Percentiles rank a stretch among this genome's conserved stretches.
phyloP scores from a whole-genome alignment of 2,797 vertebrate genomes.

The Rhinoraja longicauda region DNA sequence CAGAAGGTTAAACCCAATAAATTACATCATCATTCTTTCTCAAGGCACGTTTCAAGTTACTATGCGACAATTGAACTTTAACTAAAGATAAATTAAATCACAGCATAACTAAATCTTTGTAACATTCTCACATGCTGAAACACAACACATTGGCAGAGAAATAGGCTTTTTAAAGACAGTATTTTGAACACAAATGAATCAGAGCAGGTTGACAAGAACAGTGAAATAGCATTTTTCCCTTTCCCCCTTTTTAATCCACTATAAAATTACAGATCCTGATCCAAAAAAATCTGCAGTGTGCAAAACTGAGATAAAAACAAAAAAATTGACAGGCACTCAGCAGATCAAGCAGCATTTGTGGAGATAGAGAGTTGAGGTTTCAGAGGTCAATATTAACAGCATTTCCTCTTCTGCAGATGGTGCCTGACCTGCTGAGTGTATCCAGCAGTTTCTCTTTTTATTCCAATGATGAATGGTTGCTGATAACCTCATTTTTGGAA shows the following conservation, averaged over 20 bases:
- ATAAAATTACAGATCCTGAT: background rate
- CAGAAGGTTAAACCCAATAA: background rate
- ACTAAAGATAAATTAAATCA: background rate
- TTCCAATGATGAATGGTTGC: background rate
- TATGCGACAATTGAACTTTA: background rate
- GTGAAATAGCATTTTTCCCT: background rate
- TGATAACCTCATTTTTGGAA: background rate
- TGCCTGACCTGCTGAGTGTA: too few species aligned
- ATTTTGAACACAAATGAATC: background rate
- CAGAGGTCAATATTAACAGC: too few species aligned
- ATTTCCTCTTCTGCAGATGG: too few species aligned
- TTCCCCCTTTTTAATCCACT: background rate
- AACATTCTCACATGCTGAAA: background rate
- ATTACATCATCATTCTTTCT: background rate
- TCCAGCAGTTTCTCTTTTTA: too few species aligned
- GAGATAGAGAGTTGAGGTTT: too few species aligned
- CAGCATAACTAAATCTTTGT: background rate
- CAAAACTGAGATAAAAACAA: too few species aligned
- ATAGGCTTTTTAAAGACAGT: background rate
- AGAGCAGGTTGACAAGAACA: background rate
- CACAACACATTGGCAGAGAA: background rate
- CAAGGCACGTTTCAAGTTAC: background rate
- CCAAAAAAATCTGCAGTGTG: too few species aligned
- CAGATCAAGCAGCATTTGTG: too few species aligned
- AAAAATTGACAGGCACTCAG: too few species aligned